Evolutionary conservation across 2,888 invertebrate genomes (phyloP).

Genomic region (Sarcophaga carnaria): DNA sequence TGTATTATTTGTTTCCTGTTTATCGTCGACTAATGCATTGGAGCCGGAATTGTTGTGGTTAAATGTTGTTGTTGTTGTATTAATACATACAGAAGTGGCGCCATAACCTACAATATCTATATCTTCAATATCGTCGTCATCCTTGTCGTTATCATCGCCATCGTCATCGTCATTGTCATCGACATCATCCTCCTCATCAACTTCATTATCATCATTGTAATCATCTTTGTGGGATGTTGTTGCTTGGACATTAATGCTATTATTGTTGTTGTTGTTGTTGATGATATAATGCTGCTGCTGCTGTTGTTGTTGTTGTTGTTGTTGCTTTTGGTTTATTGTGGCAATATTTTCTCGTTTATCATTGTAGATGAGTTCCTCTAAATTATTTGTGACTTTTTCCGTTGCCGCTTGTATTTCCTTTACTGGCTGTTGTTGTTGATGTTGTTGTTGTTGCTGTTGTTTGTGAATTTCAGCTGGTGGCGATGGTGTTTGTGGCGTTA

Average conservation of each 20-base stretch:
- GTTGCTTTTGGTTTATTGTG: constrained; percentile 47
- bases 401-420: constrained; percentile 67
- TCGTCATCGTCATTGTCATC: constrained; percentile 54
- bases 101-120: constrained; percentile 77
- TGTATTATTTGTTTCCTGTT: constrained; percentile 63
- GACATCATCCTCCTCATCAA: constrained; percentile 63
- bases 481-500: constrained; percentile 69
- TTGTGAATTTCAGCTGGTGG: constrained; percentile 66
- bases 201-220: constrained; percentile 37
- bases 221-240: constrained; percentile 63
- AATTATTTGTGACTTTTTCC: constrained; percentile 70
- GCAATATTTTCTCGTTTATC: constrained; percentile 56
- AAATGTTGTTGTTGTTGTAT: constrained; percentile 71
- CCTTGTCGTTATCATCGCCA: constrained; percentile 68
- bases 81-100: constrained; percentile 70
- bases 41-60: constrained; percentile 71
- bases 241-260: constrained; percentile 50
- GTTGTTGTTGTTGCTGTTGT: constrained; percentile 46
- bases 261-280: constrained; percentile 45
- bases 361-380: constrained; percentile 58
- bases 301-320: constrained; percentile 29
- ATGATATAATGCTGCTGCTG: constrained; percentile 41
- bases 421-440: neutral
- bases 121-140: constrained; percentile 77
- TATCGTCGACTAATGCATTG: constrained; percentile 70